Percentiles rank a stretch among this genome's conserved stretches.
Evolutionary conservation across 2,113 vertebrate species (phyloP).

Genomic region (Theristicus caerulescens): DNA sequence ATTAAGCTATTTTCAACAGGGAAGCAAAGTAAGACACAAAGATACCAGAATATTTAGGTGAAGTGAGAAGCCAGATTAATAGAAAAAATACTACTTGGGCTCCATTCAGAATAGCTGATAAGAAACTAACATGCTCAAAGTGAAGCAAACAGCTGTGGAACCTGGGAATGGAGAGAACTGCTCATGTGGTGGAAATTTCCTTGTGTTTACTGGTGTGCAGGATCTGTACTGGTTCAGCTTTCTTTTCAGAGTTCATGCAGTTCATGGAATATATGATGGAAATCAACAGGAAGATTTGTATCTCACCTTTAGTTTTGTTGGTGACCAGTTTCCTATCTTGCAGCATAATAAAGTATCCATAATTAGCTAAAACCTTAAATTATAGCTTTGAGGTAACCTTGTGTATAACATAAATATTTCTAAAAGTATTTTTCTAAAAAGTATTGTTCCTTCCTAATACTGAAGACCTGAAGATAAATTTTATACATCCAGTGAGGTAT

Average conservation of each 20-base stretch:
- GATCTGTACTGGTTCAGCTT: neutral
- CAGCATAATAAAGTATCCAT: neutral
- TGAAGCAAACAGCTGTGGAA: neutral
- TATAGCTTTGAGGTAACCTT: neutral
- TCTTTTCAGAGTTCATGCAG: neutral
- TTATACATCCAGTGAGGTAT: neutral
- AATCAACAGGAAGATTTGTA: neutral
- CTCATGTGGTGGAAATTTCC: neutral
- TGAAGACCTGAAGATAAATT: neutral
- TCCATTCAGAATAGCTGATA: neutral
- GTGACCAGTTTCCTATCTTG: neutral
- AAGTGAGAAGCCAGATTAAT: neutral
- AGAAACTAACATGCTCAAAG: neutral
- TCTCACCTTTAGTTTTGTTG: neutral
- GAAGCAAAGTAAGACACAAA: neutral
- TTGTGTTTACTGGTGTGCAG: neutral
- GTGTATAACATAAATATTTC: neutral
- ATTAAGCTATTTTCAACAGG: neutral
- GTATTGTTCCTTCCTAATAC: neutral
- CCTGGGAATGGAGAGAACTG: neutral
- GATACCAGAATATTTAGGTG: neutral
- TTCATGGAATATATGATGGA: neutral
- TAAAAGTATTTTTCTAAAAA: neutral
- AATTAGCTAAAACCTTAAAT: neutral
- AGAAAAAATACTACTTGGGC: neutral